Evolutionary conservation across 2,797 vertebrate species (phyloP), one percentile per base, ranked within the genome.

Genomic region (Arremon brunneinucha): DNA sequence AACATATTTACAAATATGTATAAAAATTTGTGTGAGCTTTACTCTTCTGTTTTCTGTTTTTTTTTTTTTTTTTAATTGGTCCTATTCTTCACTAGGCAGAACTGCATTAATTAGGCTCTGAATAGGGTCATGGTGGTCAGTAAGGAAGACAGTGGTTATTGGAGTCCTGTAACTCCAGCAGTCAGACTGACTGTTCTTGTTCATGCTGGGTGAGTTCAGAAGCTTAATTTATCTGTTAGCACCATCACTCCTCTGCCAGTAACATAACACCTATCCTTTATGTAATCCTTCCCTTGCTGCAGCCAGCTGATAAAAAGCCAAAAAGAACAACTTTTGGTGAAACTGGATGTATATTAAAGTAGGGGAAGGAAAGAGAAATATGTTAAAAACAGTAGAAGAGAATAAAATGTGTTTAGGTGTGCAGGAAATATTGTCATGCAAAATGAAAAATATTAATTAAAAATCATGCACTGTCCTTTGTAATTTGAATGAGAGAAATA

Each of bases 211-310:
- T 95, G 92, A 97, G 79, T 92, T 97, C 96, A 97, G 92, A 83
- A 93, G 94, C 95, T 96, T 94, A 96, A 95, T 96, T 97, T 96
- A 96, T 95, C 96, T 94, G 64, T 82, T 90, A 93, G 74, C 47
- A 37, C 8, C 14, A 63, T 87, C 64, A 21, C 50, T 89, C n/a
- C 72, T 55, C 3, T 72, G 57, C 62, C 79, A 86, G 94, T 96
- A 97, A 96, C 63, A 71, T 81, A 77, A 94, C 72, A 97, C 96
- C 90, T 95, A 14, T 91, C 75, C 60, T 94, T 92, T 85, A 94
- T 71, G 50, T 91, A 85, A 93, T 93, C 91, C 79, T 71, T 77
- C 55, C 69, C 67, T 78, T 57, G 62, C 76, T 81, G 82, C 69
- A 93, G 85, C 72, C 79, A 86, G 65, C 59, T 91, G 94, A 91